Conservation (phyloP, 2,797 vertebrate species). For the Eutrigla gurnardus region DNA sequence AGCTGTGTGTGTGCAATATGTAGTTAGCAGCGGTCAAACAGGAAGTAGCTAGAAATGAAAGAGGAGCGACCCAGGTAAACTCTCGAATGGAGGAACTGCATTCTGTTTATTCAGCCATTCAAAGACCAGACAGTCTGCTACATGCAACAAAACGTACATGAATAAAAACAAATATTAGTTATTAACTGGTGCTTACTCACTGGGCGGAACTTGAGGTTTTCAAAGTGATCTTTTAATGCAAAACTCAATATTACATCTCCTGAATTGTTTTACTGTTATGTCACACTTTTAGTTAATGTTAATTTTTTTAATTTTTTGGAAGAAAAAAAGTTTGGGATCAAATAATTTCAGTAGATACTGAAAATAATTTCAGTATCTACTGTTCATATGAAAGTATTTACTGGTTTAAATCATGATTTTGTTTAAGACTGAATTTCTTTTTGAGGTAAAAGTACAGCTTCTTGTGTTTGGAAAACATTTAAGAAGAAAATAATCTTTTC, state of each 20-base stretch:
- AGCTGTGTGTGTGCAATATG: constrained; percentile 16
- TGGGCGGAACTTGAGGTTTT: neutral
- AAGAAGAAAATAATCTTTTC: neutral
- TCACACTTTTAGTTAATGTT: neutral
- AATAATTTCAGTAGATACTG: no score
- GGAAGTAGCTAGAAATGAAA: constrained; percentile 40
- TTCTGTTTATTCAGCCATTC: constrained; percentile 3
- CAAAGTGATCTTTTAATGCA: neutral
- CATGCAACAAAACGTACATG: neutral
- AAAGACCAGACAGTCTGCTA: neutral
- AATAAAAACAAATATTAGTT: neutral
- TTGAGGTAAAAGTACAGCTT: neutral
- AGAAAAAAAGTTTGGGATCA: no score
- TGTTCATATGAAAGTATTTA: neutral
- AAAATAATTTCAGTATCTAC: neutral
- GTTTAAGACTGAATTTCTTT: neutral
- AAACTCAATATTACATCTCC: neutral
- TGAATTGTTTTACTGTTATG: neutral
- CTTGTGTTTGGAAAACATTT: neutral
- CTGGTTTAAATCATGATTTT: neutral
- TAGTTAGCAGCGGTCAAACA: constrained; percentile 26
- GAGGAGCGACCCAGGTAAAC: neutral
- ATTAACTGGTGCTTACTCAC: neutral
- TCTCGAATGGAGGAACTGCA: constrained; percentile 31
- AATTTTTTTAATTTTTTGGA: neutral